phyloP scores from a whole-genome alignment of 1,140 invertebrate species.

The Orussus abietinus region DNA sequence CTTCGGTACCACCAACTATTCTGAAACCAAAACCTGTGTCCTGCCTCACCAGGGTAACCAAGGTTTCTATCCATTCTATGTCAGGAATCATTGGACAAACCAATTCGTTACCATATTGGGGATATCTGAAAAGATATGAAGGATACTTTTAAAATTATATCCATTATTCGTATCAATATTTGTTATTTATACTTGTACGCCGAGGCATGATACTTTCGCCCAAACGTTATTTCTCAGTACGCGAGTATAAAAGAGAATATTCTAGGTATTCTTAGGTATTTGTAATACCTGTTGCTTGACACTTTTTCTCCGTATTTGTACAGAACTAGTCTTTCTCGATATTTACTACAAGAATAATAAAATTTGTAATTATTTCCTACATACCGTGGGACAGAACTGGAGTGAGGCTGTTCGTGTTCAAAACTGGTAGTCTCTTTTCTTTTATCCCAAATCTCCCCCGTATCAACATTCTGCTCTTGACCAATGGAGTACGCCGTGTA shows the following conservation, averaged over 20 bases:
- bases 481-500: conserved; percentile 44
- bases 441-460: conserved; percentile 52
- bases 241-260: too few species aligned
- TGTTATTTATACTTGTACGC: too few species aligned
- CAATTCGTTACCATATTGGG: conserved; percentile 44
- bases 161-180: too few species aligned
- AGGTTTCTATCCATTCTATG: conserved; percentile 69
- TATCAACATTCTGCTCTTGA: conserved; percentile 51
- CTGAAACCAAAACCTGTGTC: conserved; percentile 94
- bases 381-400: conserved; percentile 54
- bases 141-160: too few species aligned
- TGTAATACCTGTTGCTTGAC: too few species aligned
- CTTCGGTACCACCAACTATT: conserved; percentile 97
- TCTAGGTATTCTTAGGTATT: too few species aligned
- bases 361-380: conserved; percentile 9
- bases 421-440: conserved; percentile 67
- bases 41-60: conserved; percentile 75
- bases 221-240: too few species aligned
- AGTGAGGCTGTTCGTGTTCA: conserved; percentile 62
- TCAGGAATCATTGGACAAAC: conserved; percentile 48
- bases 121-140: conserved; percentile 34
- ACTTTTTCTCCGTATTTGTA: too few species aligned
- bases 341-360: neutral
- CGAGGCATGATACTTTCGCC: too few species aligned
- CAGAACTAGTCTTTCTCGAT: neutral